A percentile compares a stretch with the other conserved stretches of the same genome.
phyloP scores from a whole-genome alignment of 2,797 vertebrate genomes.

The Hafferia zeledoni region DNA sequence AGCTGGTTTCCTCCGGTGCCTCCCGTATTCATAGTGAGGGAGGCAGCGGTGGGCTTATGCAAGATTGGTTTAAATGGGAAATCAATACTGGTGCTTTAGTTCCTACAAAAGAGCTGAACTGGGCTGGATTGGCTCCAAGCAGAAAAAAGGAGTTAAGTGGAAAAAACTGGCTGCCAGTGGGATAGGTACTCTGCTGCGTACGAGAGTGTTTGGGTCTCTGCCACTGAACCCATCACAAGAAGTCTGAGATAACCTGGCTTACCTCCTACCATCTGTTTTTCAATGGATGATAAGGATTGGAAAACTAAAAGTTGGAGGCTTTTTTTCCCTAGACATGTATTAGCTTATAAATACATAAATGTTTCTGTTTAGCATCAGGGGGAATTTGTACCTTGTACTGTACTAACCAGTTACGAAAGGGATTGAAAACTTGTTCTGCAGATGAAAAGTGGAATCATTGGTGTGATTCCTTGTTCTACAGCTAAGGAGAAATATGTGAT shows the following conservation, averaged over 20 bases:
- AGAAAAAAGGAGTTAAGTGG: slow-evolving; percentile 55
- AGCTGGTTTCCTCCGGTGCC: slow-evolving; percentile 54
- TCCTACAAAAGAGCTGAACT: slow-evolving; percentile 68
- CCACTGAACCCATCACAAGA: slow-evolving; percentile 53
- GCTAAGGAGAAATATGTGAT: slow-evolving; percentile 54
- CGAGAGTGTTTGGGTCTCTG: slow-evolving; percentile 40
- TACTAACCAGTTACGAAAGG: slow-evolving; percentile 35
- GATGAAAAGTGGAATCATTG: slow-evolving; percentile 34
- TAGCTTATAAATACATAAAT: slow-evolving; percentile 44
- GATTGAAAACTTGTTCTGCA: slow-evolving; percentile 38
- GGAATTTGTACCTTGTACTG: slow-evolving; percentile 10
- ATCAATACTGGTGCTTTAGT: slow-evolving; percentile 62
- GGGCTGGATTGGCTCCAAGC: slow-evolving; percentile 55
- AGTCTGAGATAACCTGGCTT: slow-evolving; percentile 51
- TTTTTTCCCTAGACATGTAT: background rate
- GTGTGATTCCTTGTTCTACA: slow-evolving; percentile 51
- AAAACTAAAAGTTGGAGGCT: slow-evolving; percentile 51
- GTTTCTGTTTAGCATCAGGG: slow-evolving; percentile 50
- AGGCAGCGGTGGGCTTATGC: slow-evolving; percentile 41
- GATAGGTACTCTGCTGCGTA: slow-evolving; percentile 12
- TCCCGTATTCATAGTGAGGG: slow-evolving; percentile 20
- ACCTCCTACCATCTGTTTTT: slow-evolving; percentile 58
- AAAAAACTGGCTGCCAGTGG: slow-evolving; percentile 40
- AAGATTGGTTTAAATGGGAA: slow-evolving; percentile 68
- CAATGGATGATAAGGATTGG: slow-evolving; percentile 47